phyloP scores from a whole-genome alignment of 2,888 invertebrate genomes.

The Embidobia sp. region DNA sequence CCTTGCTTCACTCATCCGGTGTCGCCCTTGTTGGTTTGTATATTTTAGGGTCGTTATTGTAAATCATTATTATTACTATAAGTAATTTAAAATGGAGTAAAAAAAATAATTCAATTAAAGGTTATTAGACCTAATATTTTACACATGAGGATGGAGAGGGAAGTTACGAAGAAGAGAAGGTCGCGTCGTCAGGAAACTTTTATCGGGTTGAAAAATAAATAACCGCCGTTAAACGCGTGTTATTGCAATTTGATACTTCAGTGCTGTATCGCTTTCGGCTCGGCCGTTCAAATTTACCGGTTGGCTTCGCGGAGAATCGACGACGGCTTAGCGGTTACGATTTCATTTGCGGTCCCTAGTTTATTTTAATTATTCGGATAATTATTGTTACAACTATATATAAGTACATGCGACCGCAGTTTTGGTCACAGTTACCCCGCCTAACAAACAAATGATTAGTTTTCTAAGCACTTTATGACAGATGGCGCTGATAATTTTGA shows the following conservation, averaged over 20 bases:
- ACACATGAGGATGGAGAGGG: conserved; percentile 14
- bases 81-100: conserved; percentile 49
- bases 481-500: no score
- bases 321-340: not conserved
- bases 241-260: no score
- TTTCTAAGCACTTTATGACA: no score
- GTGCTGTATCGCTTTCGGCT: no score
- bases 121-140: conserved; percentile 49
- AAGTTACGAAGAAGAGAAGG: not conserved
- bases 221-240: not conserved
- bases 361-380: not conserved
- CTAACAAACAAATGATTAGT: no score
- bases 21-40: conserved; percentile 24
- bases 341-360: not conserved
- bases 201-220: not conserved
- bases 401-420: conserved; percentile 11
- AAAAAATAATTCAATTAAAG: conserved; percentile 57
- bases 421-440: conserved; percentile 11
- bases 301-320: no score
- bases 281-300: no score
- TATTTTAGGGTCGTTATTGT: conserved; percentile 46
- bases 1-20: conserved; percentile 32
- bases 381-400: conserved; percentile 2
- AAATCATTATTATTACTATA: conserved; percentile 44
- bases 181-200: conserved; percentile 2